A percentile compares a stretch with the other conserved stretches of the same genome.
phyloP scores from a whole-genome alignment of 2,113 vertebrate genomes.

The Shinisaurus crocodilurus region DNA sequence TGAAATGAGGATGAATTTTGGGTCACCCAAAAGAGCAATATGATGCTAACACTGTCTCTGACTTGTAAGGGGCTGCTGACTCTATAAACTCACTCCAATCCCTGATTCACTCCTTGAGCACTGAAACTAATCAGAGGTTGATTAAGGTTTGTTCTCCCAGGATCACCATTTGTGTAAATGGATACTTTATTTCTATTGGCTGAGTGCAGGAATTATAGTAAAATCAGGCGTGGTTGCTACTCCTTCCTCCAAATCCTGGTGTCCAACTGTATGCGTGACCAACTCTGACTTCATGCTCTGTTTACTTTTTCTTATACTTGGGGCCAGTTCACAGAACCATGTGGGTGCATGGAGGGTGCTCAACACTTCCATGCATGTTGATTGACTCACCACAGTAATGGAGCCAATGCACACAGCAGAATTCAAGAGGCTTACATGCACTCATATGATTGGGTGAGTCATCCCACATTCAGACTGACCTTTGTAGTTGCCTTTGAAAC shows the following conservation, averaged over 20 bases:
- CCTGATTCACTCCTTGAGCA: not conserved
- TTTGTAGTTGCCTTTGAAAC: slow-evolving; percentile 45
- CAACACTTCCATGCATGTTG: not conserved
- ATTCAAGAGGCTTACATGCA: not conserved
- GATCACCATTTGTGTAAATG: not conserved
- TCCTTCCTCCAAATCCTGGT: not conserved
- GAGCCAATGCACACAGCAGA: not conserved
- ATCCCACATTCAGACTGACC: slow-evolving; percentile 8
- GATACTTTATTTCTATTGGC: not conserved
- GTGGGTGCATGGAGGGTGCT: not conserved
- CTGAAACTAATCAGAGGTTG: not conserved
- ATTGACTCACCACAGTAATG: not conserved
- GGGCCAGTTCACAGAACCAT: not conserved
- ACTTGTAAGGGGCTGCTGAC: not conserved
- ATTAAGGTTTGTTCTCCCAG: not conserved
- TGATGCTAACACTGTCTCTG: not conserved
- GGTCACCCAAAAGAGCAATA: not conserved
- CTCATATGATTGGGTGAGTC: not conserved
- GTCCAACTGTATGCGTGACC: not conserved
- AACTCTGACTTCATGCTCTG: not conserved
- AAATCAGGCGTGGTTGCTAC: not conserved
- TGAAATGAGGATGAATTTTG: not conserved
- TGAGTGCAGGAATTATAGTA: not conserved
- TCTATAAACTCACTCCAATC: not conserved
- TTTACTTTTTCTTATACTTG: not conserved